Percentiles rank a stretch among this genome's conserved stretches.
Evolutionary conservation across 1,140 invertebrate genomes (phyloP).

Genomic region (Papilio helenus): DNA sequence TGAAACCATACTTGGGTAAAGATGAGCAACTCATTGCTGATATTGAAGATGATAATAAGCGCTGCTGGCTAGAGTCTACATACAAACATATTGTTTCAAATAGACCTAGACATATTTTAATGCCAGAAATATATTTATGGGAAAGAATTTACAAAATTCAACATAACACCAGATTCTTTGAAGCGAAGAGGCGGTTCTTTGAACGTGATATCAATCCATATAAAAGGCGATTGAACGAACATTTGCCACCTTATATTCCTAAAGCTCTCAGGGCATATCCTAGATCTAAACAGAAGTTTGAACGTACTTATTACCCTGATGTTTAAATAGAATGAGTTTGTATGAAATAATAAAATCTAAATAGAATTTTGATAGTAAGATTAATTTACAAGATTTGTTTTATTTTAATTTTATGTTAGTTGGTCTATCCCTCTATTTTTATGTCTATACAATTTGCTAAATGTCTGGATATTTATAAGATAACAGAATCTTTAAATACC

Average conservation of each 20-base stretch:
- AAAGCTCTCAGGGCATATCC: constrained; percentile 84
- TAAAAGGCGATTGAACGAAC: constrained; percentile 85
- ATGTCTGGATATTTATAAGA: too few species aligned
- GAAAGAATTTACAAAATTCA: constrained; percentile 90
- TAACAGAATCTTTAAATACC: too few species aligned
- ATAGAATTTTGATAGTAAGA: constrained; percentile 30
- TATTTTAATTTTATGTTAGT: background rate
- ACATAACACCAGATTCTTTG: constrained; percentile 85
- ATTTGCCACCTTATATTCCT: constrained; percentile 87
- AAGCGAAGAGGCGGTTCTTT: constrained; percentile 87
- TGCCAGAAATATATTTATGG: constrained; percentile 89
- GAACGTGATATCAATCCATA: constrained; percentile 84
- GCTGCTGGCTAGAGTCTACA: constrained; percentile 86
- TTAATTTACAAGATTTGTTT: background rate
- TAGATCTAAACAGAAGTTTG: constrained; percentile 84
- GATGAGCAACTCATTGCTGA: constrained; percentile 85
- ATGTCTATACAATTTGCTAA: too few species aligned
- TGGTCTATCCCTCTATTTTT: background rate
- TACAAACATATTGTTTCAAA: constrained; percentile 88
- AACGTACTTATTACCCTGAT: constrained; percentile 85
- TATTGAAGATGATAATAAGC: constrained; percentile 86
- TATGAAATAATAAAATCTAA: constrained; percentile 39
- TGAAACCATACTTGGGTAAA: constrained; percentile 89
- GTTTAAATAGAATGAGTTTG: constrained; percentile 53
- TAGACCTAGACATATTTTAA: constrained; percentile 83